phyloP scores from a whole-genome alignment of 2,113 vertebrate species.

The Eudyptes chrysolophus region DNA sequence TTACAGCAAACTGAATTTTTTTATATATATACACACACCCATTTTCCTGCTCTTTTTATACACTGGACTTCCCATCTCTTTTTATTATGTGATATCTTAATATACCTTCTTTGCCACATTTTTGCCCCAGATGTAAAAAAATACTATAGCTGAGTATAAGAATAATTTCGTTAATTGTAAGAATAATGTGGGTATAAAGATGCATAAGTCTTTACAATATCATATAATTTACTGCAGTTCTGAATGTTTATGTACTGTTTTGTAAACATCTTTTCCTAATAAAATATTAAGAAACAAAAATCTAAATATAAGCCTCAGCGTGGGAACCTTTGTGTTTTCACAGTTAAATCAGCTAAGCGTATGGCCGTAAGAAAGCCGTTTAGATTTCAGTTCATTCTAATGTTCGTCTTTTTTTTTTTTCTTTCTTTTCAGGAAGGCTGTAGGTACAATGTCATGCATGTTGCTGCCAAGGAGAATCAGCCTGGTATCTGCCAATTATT shows the following conservation, averaged over 20 bases:
- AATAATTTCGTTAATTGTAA: not conserved
- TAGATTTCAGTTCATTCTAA: not conserved
- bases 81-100: not conserved
- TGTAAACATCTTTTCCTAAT: not conserved
- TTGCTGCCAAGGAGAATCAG: slow-evolving; percentile 94
- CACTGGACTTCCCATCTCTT: not conserved
- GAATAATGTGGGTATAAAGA: not conserved
- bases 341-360: not conserved
- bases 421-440: slow-evolving; percentile 86
- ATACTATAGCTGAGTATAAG: not conserved
- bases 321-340: not conserved
- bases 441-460: slow-evolving; percentile 97
- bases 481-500: slow-evolving; percentile 83
- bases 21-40: not conserved
- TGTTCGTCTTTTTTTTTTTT: no score
- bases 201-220: not conserved
- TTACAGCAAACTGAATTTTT: not conserved
- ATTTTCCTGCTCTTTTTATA: not conserved
- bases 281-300: not conserved
- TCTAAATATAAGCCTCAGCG: not conserved
- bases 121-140: not conserved
- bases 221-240: not conserved
- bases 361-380: not conserved
- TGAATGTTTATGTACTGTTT: not conserved
- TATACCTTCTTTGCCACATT: not conserved